A percentile compares a stretch with the other conserved stretches of the same genome.
Evolutionary conservation across 35 echinoderm and acorn worm genomes (phyloP).

Genomic region (Heliocidaris erythrogramma): DNA sequence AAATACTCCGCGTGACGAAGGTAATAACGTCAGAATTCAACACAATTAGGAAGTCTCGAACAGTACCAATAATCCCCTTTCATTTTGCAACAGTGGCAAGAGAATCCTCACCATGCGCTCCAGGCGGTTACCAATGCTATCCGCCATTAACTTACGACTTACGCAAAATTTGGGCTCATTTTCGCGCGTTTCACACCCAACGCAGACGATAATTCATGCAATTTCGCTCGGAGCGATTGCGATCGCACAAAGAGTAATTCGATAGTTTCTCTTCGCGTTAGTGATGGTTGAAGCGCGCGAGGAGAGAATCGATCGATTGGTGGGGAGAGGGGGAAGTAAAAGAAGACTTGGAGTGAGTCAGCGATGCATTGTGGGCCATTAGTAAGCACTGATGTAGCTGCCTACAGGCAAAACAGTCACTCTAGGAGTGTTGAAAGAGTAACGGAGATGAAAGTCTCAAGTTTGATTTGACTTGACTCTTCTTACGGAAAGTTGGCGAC

Average conservation of each 20-base stretch:
- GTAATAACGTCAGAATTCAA: conserved; percentile 20
- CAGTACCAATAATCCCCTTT: not conserved
- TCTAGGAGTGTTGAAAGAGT: not conserved
- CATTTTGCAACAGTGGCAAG: conserved; percentile 16
- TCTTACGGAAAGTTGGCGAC: not conserved
- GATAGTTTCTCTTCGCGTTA: conserved; percentile 23
- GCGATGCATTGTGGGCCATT: conserved; percentile 35
- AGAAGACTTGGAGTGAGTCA: not conserved
- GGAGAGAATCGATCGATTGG: conserved; percentile 22
- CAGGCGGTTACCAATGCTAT: not conserved
- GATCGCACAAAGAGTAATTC: conserved; percentile 46
- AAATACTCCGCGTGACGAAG: conserved; percentile 22
- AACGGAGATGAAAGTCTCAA: not conserved
- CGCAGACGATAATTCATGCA: conserved; percentile 44
- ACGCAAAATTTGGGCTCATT: conserved; percentile 42
- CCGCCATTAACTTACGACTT: conserved; percentile 29
- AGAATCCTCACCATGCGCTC: not conserved
- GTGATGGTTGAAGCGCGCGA: conserved; percentile 3
- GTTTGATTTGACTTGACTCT: conserved; percentile 13
- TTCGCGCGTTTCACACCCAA: conserved; percentile 33
- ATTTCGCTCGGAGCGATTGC: conserved; percentile 31
- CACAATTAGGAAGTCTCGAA: conserved; percentile 19
- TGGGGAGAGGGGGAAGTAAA: not conserved
- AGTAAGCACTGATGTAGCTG: conserved; percentile 19
- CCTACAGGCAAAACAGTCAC: not conserved